phyloP scores from a whole-genome alignment of 2,113 vertebrate species.

The Eptesicus fuscus region DNA sequence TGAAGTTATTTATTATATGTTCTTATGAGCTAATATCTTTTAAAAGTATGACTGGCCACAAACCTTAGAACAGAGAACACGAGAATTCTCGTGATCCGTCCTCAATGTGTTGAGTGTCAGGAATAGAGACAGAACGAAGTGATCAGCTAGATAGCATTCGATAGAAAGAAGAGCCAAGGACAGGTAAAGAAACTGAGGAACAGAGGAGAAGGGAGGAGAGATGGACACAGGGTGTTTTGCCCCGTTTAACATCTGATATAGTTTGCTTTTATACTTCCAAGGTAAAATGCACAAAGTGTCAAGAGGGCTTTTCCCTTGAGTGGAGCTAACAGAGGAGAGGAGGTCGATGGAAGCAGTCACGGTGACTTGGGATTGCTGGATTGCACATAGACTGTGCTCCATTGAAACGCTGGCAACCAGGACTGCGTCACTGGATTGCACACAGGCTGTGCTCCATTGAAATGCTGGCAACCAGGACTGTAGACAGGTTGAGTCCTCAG shows the following conservation, averaged over 20 bases:
- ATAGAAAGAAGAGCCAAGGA: not conserved
- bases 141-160: not conserved
- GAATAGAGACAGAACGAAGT: not conserved
- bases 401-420: accelerated
- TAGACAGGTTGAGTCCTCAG: not conserved
- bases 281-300: not conserved
- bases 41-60: no score
- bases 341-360: not conserved
- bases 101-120: not conserved
- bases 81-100: no score
- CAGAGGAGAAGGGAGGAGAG: not conserved
- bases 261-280: not conserved
- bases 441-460: accelerated
- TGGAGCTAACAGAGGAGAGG: not conserved
- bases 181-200: not conserved
- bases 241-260: not conserved
- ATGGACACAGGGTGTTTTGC: accelerated
- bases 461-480: accelerated
- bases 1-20: no score
- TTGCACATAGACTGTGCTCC: accelerated
- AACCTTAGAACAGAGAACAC: no score
- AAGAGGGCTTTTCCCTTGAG: not conserved
- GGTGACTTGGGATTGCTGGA: not conserved
- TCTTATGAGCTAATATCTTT: no score
- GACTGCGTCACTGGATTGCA: not conserved